Evolutionary conservation across 2,888 invertebrate genomes (phyloP).

Genomic region (Tolmerus cingulatus): DNA sequence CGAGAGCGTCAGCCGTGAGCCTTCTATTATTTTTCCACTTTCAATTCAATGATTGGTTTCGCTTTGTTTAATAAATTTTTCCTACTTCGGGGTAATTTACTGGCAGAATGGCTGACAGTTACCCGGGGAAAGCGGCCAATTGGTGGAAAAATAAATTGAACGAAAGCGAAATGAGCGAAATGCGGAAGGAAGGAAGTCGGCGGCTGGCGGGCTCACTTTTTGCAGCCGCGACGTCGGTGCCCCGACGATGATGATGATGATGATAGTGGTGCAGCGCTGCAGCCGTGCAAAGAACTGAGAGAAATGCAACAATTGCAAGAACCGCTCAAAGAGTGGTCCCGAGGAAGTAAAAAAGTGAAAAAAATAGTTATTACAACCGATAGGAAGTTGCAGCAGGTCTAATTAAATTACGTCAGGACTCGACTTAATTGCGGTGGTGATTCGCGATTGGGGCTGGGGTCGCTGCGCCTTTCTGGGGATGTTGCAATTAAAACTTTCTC

Average conservation of each 20-base stretch:
- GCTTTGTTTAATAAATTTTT: conserved; percentile 38
- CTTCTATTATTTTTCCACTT: conserved; percentile 38
- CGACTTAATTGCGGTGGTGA: not conserved
- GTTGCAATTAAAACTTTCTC: not conserved
- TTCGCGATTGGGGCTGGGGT: not conserved
- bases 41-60: conserved; percentile 32
- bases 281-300: not conserved
- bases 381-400: not conserved
- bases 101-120: conserved; percentile 11
- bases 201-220: not conserved
- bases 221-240: not conserved
- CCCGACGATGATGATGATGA: not conserved
- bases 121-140: conserved; percentile 27
- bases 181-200: conserved; percentile 41
- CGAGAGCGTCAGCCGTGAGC: conserved; percentile 28
- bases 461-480: not conserved
- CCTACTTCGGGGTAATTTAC: conserved; percentile 32
- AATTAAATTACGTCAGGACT: not conserved
- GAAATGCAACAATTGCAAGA: conserved; percentile 6
- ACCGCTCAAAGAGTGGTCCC: not conserved
- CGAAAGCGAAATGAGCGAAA: conserved; percentile 43
- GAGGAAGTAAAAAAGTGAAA: conserved; percentile 1
- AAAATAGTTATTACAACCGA: not conserved
- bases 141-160: conserved; percentile 29
- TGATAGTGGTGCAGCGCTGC: not conserved